Evolutionary conservation across 2,888 invertebrate genomes (phyloP).

Genomic region (Amblyjoppa proteus): DNA sequence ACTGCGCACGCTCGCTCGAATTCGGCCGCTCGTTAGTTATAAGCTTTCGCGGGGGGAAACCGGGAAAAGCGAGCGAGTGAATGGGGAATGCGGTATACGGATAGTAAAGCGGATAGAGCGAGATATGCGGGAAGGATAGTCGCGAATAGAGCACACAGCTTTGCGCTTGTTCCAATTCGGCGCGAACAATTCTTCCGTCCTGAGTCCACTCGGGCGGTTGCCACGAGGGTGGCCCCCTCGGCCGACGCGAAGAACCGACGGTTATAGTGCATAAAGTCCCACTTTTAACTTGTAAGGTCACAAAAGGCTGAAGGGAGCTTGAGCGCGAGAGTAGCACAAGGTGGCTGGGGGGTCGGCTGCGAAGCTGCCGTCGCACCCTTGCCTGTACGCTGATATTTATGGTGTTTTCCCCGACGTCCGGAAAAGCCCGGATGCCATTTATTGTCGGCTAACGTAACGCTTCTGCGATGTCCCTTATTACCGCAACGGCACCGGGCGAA

Average conservation of each 20-base stretch:
- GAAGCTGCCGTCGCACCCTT: constrained; percentile 52
- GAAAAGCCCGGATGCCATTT: constrained; percentile 65
- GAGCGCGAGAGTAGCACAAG: constrained; percentile 12
- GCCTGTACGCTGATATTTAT: constrained; percentile 63
- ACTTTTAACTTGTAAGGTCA: constrained; percentile 71
- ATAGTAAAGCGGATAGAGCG: constrained; percentile 1
- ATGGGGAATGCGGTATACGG: constrained; percentile 7
- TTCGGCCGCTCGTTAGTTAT: constrained; percentile 41
- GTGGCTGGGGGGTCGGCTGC: background rate
- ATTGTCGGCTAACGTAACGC: constrained; percentile 60
- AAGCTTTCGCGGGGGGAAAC: background rate
- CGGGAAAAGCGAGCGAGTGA: constrained; percentile 20
- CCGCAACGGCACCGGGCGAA: constrained; percentile 36
- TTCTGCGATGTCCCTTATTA: constrained; percentile 60
- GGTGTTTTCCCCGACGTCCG: constrained; percentile 64
- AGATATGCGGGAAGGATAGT: constrained; percentile 12
- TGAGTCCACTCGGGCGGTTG: constrained; percentile 29
- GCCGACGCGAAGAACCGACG: constrained; percentile 27
- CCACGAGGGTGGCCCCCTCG: background rate
- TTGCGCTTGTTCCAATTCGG: constrained; percentile 52
- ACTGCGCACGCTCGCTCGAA: constrained; percentile 15
- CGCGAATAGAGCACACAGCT: background rate
- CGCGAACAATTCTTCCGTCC: constrained; percentile 12
- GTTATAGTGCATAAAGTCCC: constrained; percentile 53
- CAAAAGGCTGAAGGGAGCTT: constrained; percentile 44